Evolutionary conservation across 2,888 invertebrate genomes (phyloP).

Genomic region (Osmoderma eremita): DNA sequence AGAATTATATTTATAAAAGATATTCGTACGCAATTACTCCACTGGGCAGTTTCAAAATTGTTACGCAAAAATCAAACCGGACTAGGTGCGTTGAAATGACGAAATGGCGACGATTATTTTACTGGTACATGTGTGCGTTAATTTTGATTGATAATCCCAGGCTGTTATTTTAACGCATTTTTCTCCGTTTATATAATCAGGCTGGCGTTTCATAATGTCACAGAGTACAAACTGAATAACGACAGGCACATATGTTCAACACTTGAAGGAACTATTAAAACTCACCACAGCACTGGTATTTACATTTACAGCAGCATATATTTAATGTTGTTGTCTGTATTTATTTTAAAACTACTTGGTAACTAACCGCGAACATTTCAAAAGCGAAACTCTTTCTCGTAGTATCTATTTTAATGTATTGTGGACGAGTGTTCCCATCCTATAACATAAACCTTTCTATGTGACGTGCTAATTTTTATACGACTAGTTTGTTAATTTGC

Average conservation of each 20-base stretch:
- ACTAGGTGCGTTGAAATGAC: not conserved
- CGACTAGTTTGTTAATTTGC: conserved; percentile 31
- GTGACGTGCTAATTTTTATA: conserved; percentile 29
- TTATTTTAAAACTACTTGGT: conserved; percentile 8
- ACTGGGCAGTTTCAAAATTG: not conserved
- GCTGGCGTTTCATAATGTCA: conserved; percentile 10
- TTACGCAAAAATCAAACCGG: not conserved
- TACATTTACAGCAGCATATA: not conserved
- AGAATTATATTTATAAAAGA: not conserved
- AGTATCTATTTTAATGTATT: conserved; percentile 16
- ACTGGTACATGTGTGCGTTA: not conserved
- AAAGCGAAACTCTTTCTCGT: conserved; percentile 22
- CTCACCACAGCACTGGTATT: not conserved
- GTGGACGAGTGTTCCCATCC: conserved; percentile 1
- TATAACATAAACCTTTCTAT: conserved; percentile 1
- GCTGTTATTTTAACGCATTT: conserved; percentile 5
- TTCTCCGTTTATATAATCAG: conserved; percentile 24
- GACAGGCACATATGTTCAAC: conserved; percentile 33
- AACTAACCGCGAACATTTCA: not conserved
- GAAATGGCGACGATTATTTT: not conserved
- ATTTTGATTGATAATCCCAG: conserved; percentile 18
- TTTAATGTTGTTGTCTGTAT: not conserved
- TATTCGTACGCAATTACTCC: not conserved
- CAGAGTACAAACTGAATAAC: not conserved
- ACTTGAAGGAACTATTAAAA: conserved; percentile 17